Evolutionary conservation across 2,888 invertebrate genomes (phyloP).

Genomic region (Dicyrtomina minuta): DNA sequence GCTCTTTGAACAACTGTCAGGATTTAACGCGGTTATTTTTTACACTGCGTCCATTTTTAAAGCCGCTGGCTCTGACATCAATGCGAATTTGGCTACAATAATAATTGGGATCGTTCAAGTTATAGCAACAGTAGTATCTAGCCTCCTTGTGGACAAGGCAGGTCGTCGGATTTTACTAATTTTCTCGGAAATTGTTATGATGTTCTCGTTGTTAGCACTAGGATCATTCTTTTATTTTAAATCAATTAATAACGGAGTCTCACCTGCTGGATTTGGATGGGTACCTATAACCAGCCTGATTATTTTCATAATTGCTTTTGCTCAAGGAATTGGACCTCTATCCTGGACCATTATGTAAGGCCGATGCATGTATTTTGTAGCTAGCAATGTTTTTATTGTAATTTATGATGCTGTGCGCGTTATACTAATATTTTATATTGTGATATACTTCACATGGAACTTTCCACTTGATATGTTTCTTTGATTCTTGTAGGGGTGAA

Average conservation of each 20-base stretch:
- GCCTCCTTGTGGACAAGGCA: slow-evolving; percentile 73
- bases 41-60: slow-evolving; percentile 72
- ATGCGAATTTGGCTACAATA: slow-evolving; percentile 63
- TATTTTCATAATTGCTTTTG: slow-evolving; percentile 76
- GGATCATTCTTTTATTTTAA: slow-evolving; percentile 68
- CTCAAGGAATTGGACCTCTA: slow-evolving; percentile 76
- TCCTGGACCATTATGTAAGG: slow-evolving; percentile 78
- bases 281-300: slow-evolving; percentile 72
- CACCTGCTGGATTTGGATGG: slow-evolving; percentile 63
- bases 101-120: slow-evolving; percentile 63
- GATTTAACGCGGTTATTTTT: slow-evolving; percentile 82
- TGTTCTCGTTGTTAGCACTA: slow-evolving; percentile 67
- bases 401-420: not conserved
- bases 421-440: not conserved
- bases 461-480: not conserved
- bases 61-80: slow-evolving; percentile 65
- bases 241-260: not conserved
- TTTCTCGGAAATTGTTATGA: slow-evolving; percentile 73
- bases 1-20: slow-evolving; percentile 83
- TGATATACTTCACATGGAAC: too few relatives aligned
- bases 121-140: slow-evolving; percentile 59
- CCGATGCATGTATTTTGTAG: too few relatives aligned
- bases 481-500: slow-evolving; percentile 60
- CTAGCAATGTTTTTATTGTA: too few relatives aligned
- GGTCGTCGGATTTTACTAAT: slow-evolving; percentile 77